Percentiles rank a stretch among this genome's conserved stretches.
Conservation (phyloP, 2,797 vertebrate species). For the Florisuga fusca region DNA sequence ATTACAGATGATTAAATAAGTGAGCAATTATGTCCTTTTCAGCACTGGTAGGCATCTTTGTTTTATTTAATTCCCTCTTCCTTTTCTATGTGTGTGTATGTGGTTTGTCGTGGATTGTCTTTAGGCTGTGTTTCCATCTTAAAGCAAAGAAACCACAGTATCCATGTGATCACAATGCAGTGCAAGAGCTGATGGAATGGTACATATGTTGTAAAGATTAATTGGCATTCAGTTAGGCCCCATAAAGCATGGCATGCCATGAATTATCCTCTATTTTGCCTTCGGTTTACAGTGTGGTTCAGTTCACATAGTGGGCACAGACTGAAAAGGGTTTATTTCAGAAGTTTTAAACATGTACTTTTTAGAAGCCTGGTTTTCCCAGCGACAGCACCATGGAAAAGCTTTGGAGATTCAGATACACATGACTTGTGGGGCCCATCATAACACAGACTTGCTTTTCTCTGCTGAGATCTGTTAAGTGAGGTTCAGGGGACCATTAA, state of each 20-base stretch:
- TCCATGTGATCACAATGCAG: not conserved
- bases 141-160: not conserved
- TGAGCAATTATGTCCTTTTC: not conserved
- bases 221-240: slow-evolving; percentile 33
- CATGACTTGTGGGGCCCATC: not conserved
- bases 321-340: not conserved
- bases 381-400: not conserved
- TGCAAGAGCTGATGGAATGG: not conserved
- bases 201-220: slow-evolving; percentile 45
- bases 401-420: not conserved
- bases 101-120: not conserved
- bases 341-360: not conserved
- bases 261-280: slow-evolving; percentile 25
- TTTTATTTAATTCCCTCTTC: slow-evolving; percentile 7
- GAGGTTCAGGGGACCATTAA: not conserved
- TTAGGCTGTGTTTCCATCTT: not conserved
- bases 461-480: not conserved
- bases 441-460: not conserved
- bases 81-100: not conserved
- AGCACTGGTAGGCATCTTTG: not conserved
- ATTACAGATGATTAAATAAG: slow-evolving; percentile 20
- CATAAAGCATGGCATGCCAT: slow-evolving; percentile 34
- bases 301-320: not conserved
- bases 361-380: not conserved
- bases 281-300: not conserved